Conservation (phyloP, 2,113 vertebrate genomes). For the Pycnonotus jocosus region DNA sequence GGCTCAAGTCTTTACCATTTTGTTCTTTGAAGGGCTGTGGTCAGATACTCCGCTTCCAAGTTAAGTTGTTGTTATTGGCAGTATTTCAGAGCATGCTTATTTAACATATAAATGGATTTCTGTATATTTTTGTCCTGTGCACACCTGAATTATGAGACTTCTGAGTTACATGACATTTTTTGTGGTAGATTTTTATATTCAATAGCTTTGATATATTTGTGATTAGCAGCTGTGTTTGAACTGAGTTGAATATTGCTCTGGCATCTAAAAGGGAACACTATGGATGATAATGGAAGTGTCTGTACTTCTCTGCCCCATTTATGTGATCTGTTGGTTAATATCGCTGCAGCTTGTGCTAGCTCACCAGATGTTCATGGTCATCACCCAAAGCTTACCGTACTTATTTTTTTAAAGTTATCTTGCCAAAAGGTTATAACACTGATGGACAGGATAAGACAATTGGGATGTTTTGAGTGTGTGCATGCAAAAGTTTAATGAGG, state of each 20-base stretch:
- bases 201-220: not conserved
- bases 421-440: not conserved
- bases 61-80: not conserved
- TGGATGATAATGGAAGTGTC: not conserved
- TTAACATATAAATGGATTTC: not conserved
- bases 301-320: not conserved
- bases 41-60: not conserved
- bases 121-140: not conserved
- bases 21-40: not conserved
- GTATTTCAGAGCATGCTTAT: not conserved
- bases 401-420: not conserved
- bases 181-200: not conserved
- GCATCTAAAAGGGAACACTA: not conserved
- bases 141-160: not conserved
- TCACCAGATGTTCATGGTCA: not conserved
- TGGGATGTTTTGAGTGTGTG: fast-evolving
- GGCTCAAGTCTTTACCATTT: not conserved
- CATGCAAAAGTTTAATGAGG: not conserved
- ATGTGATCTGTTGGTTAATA: not conserved
- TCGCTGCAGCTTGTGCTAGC: not conserved
- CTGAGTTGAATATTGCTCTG: not conserved
- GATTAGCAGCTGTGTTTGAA: not conserved
- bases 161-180: not conserved
- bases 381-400: not conserved
- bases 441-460: not conserved